Evolutionary conservation across 2,113 vertebrate genomes (phyloP).

Genomic region (Phycodurus eques): DNA sequence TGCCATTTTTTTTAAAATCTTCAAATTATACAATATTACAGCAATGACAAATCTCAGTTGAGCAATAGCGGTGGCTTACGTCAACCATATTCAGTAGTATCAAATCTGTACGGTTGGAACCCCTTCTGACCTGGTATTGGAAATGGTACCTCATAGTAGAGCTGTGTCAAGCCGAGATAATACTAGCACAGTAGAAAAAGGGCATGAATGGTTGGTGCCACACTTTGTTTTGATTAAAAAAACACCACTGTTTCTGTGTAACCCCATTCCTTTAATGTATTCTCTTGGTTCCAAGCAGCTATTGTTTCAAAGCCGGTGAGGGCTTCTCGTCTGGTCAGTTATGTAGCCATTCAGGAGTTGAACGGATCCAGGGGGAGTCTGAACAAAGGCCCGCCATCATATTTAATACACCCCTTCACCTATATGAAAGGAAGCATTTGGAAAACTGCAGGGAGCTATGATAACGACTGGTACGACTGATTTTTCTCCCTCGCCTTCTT

Average conservation of each 20-base stretch:
- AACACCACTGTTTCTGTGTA: background rate
- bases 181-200: background rate
- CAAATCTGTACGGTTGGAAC: background rate
- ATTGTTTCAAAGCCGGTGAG: slow-evolving; percentile 23
- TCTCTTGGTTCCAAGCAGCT: slow-evolving; percentile 10
- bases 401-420: slow-evolving; percentile 61
- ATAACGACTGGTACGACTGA: slow-evolving; percentile 67
- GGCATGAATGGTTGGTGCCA: background rate
- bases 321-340: slow-evolving; percentile 13
- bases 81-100: no score
- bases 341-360: slow-evolving; percentile 26
- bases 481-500: slow-evolving; percentile 27
- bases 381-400: slow-evolving; percentile 58
- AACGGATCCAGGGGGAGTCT: slow-evolving; percentile 32
- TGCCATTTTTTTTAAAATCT: no score
- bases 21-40: no score
- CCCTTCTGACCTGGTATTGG: background rate
- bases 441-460: slow-evolving; percentile 62
- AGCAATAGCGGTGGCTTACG: no score
- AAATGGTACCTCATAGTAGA: background rate
- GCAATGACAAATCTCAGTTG: no score
- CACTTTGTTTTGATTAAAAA: background rate
- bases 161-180: background rate
- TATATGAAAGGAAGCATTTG: slow-evolving; percentile 62
- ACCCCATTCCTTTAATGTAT: background rate